Evolutionary conservation across 2,888 invertebrate genomes (phyloP).

Genomic region (Drosophila pegasa): DNA sequence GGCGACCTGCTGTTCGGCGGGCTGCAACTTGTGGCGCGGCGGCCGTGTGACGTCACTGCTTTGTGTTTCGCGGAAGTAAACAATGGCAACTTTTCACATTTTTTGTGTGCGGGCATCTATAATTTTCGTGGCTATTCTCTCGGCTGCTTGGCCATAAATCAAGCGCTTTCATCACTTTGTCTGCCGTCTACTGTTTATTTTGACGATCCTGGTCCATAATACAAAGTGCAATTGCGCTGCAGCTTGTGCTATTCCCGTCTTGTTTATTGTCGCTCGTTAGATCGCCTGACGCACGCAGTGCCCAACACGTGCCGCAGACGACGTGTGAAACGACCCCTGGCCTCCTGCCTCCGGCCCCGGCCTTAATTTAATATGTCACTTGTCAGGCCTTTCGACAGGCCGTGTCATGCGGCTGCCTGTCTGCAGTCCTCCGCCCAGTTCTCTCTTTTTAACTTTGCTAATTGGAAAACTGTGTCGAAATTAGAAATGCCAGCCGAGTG

Average conservation of each 20-base stretch:
- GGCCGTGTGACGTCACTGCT: constrained; percentile 70
- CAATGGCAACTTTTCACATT: constrained; percentile 49
- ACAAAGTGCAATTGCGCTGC: constrained; percentile 67
- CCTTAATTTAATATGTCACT: constrained; percentile 64
- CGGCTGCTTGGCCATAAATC: constrained; percentile 69
- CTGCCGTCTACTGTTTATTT: constrained; percentile 55
- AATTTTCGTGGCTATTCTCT: constrained; percentile 23
- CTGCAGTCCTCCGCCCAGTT: neutral
- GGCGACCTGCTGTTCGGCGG: constrained; percentile 39
- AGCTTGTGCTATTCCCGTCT: constrained; percentile 39
- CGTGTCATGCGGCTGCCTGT: constrained; percentile 7
- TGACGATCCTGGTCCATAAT: constrained; percentile 35
- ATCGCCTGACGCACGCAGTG: constrained; percentile 46
- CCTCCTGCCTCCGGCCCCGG: constrained; percentile 8
- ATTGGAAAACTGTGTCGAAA: constrained; percentile 59
- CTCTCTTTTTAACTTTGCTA: constrained; percentile 53
- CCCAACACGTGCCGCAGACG: constrained; percentile 51
- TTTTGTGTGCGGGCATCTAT: constrained; percentile 14
- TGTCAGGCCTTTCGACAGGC: constrained; percentile 63
- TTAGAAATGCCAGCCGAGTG: constrained; percentile 45
- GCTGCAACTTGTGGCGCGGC: constrained; percentile 18
- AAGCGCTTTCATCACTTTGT: constrained; percentile 66
- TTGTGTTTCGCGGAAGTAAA: constrained; percentile 77
- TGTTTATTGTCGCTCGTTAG: constrained; percentile 43
- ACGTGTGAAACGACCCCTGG: constrained; percentile 12